These are phyloP conservation scores for Poecilia velifera DNA, from an alignment of 2,797 vertebrate genomes.

Conservation along the genomic window DNA sequence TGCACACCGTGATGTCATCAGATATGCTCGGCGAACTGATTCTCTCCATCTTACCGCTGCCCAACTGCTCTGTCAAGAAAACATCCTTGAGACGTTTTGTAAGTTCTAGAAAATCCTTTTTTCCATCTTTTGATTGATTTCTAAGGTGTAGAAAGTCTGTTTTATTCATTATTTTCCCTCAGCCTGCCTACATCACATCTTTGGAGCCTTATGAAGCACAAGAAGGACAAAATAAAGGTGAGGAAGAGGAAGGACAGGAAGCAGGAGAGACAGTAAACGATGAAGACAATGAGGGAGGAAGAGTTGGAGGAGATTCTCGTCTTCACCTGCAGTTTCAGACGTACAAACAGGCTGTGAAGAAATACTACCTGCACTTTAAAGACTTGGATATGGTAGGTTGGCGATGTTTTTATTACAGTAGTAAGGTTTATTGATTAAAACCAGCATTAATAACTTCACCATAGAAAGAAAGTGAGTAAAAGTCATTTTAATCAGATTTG, in stretches of 20 bases:
- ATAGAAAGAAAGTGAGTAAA: background rate
- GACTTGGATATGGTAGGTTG: slow-evolving; percentile 88
- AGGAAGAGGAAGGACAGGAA: slow-evolving; percentile 12
- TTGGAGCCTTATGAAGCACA: slow-evolving; percentile 71
- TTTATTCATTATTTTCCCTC: slow-evolving; percentile 4
- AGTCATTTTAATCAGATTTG: background rate
- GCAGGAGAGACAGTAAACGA: slow-evolving; percentile 21
- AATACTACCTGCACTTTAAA: slow-evolving; percentile 82
- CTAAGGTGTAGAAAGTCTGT: background rate
- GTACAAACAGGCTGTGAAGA: slow-evolving; percentile 82
- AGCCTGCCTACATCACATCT: slow-evolving; percentile 88
- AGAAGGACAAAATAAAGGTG: slow-evolving; percentile 11
- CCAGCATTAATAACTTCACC: background rate
- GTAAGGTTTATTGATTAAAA: background rate
- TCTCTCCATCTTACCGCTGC: slow-evolving; percentile 81
- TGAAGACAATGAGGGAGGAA: background rate
- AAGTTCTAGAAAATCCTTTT: slow-evolving; percentile 12
- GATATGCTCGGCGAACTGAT: slow-evolving; percentile 89
- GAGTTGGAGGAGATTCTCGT: slow-evolving; percentile 4
- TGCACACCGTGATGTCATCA: slow-evolving; percentile 83
- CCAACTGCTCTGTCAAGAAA: slow-evolving; percentile 80
- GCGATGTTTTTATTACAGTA: background rate
- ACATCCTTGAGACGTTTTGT: slow-evolving; percentile 88
- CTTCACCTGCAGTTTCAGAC: slow-evolving; percentile 64
- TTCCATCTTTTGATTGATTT: background rate